Evolutionary conservation across 64 coral and sea anemone genomes (phyloP), one percentile per base, ranked within the genome.

Genomic region (Pocillopora damicornis): DNA sequence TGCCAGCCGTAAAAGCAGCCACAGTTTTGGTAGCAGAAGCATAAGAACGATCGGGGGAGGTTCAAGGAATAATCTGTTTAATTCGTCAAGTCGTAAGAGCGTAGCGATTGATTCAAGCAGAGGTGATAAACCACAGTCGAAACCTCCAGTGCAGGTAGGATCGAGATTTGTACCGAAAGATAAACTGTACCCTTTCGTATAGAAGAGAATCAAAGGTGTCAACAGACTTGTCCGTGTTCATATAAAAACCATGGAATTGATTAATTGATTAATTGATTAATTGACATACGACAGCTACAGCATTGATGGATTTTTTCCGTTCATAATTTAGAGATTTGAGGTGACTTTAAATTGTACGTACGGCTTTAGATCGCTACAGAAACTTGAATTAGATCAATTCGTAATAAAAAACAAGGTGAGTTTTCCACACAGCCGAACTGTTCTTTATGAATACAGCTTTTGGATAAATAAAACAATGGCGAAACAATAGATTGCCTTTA

Each of bases 11-110:
- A 93, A 86, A 73, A 98, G 95, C 92, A 98, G 92, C 56, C 95
- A 98, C 92, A 98, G 95, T 78, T 98, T 98, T 79, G 89, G 92
- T 0, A 87, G 91, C 60, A 96, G 94, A 71, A 91, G 96, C 57
- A 60, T 92, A n/a, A 88, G 96, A 63, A 90, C 82, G 56, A 35
- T 76, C 74, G 91, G 95, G 26, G 88, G 74, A 37, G 90, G 88
- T 56, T 98, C 95, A 2, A 92, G 95, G 37, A 98, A 60, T 65
- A 98, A 98, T 83, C 58, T 98, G n/a, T 94, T 94, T 90, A 92
- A 89, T 65, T 98, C 95, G 9, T 79, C 92, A 86, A 98, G 95
- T 76, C 88, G 92, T 12, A 94, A 86, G 81, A 98, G 92, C 94
- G 95, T 98, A 17, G 45, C 88, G 16, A 98, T 98, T 89, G 92